Percentiles rank a stretch among this genome's conserved stretches.
Evolutionary conservation across 2,113 vertebrate genomes (phyloP).

Genomic region (Rhinolophus sinicus): DNA sequence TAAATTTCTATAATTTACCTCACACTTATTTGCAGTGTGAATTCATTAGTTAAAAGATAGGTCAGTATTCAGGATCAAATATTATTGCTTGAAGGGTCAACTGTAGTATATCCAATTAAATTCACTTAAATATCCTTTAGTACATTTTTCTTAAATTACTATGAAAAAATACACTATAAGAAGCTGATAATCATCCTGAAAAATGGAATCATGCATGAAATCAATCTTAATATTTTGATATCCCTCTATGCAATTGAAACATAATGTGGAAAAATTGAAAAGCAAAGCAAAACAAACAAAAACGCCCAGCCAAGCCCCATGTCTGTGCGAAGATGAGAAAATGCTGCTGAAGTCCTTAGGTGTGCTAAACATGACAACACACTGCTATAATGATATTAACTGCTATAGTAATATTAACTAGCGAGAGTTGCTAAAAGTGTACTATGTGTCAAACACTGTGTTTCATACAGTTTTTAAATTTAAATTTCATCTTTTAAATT

Average conservation of each 20-base stretch:
- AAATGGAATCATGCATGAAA: background rate
- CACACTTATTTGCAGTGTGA: conserved; percentile 41
- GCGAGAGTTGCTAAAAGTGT: background rate
- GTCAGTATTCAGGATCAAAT: conserved; percentile 37
- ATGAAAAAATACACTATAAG: background rate
- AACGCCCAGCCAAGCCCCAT: background rate
- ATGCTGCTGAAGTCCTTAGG: background rate
- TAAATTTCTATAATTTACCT: conserved; percentile 43
- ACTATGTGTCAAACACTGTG: background rate
- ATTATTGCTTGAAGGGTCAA: conserved; percentile 48
- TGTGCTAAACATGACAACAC: background rate
- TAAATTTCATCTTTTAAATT: too few species aligned
- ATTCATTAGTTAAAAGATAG: conserved; percentile 54
- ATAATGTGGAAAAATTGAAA: background rate
- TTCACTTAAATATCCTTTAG: conserved; percentile 41
- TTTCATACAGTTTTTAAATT: background rate
- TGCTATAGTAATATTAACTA: background rate
- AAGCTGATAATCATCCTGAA: background rate
- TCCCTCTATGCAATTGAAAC: background rate
- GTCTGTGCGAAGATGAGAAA: background rate
- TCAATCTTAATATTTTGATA: background rate
- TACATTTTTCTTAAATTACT: conserved; percentile 11
- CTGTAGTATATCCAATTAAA: conserved; percentile 40
- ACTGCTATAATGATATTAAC: background rate
- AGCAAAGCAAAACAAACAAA: background rate